Conservation (phyloP, 2,888 invertebrate genomes). For the Dryobota labecula region DNA sequence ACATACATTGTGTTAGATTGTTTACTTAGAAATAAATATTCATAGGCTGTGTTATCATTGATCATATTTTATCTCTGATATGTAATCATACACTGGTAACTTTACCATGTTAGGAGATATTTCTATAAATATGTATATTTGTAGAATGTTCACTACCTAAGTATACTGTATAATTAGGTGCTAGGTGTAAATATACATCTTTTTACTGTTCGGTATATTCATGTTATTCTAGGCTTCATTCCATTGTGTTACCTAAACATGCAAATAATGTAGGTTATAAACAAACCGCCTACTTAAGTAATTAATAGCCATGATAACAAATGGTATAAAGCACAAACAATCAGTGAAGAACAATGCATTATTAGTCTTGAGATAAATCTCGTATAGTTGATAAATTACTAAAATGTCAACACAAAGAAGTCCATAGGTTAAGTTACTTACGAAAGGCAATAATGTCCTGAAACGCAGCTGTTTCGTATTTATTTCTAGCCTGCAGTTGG, state of each 20-base stretch:
- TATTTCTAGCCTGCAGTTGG: slow-evolving; percentile 94
- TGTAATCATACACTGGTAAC: slow-evolving; percentile 42
- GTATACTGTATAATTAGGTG: background rate
- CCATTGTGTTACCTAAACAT: slow-evolving; percentile 23
- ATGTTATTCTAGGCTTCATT: slow-evolving; percentile 4
- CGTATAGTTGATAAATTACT: slow-evolving; percentile 51
- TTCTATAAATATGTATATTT: slow-evolving; percentile 1
- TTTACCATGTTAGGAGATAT: slow-evolving; percentile 8
- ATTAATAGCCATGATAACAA: slow-evolving; percentile 57
- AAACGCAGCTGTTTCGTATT: slow-evolving; percentile 93
- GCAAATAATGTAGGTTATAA: slow-evolving; percentile 50
- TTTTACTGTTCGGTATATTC: slow-evolving; percentile 2
- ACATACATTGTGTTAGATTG: slow-evolving; percentile 28
- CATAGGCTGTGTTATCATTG: slow-evolving; percentile 34
- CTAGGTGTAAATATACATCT: background rate
- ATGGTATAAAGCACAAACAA: slow-evolving; percentile 44
- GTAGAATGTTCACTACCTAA: background rate
- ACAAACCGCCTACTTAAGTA: slow-evolving; percentile 52
- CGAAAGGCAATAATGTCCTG: slow-evolving; percentile 95
- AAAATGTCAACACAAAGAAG: slow-evolving; percentile 72
- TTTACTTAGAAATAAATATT: slow-evolving; percentile 47
- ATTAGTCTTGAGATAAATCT: slow-evolving; percentile 67
- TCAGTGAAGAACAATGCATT: slow-evolving; percentile 64
- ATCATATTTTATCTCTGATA: slow-evolving; percentile 57
- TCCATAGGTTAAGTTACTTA: slow-evolving; percentile 91